Evolutionary conservation across 2,113 vertebrate genomes (phyloP).

Genomic region (Odocoileus hemionus): DNA sequence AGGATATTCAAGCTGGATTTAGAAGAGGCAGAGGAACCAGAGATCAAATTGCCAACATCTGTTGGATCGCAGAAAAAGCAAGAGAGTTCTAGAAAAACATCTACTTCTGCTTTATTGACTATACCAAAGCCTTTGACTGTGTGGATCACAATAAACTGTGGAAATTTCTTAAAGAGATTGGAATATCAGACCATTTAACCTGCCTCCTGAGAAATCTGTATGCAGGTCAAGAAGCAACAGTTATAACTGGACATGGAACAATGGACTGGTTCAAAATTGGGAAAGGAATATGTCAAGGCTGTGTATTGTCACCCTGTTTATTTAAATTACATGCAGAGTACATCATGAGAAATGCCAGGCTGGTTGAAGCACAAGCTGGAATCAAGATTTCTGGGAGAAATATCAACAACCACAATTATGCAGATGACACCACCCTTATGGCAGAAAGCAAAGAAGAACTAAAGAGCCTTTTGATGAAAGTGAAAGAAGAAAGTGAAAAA

Average conservation of each 20-base stretch:
- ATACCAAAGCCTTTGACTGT: background rate
- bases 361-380: background rate
- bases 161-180: background rate
- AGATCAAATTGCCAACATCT: background rate
- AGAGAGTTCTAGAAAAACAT: background rate
- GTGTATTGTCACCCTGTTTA: background rate
- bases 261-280: background rate
- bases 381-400: background rate
- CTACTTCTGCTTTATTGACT: background rate
- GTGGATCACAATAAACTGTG: background rate
- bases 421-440: background rate
- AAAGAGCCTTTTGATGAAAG: background rate
- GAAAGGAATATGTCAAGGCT: background rate
- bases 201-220: background rate
- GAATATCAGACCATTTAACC: background rate
- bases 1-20: background rate
- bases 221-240: background rate
- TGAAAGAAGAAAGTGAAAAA: background rate
- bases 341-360: background rate
- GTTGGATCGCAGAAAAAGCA: background rate
- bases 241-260: background rate
- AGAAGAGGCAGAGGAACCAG: background rate
- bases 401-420: background rate
- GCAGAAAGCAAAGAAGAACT: background rate
- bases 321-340: background rate